Evolutionary conservation across 1,140 invertebrate genomes (phyloP).

Genomic region (Drosophila rufa): DNA sequence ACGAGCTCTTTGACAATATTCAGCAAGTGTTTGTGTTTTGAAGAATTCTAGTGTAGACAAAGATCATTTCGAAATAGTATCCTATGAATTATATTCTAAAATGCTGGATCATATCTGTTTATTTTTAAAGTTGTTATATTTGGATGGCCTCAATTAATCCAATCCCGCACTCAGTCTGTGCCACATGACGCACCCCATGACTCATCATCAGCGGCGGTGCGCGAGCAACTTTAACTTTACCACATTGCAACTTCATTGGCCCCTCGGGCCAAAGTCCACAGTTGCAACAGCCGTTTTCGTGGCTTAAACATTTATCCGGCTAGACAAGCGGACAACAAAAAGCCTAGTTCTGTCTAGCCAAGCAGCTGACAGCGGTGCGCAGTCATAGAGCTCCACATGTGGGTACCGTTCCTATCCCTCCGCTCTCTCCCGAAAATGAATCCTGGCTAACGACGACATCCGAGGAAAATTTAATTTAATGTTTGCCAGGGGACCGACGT

Average conservation of each 20-base stretch:
- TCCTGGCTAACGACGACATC: slow-evolving; percentile 27
- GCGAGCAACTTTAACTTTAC: slow-evolving; percentile 37
- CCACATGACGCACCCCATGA: slow-evolving; percentile 47
- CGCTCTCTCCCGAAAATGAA: slow-evolving; percentile 16
- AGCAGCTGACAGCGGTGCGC: slow-evolving; percentile 73
- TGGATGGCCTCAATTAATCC: slow-evolving; percentile 37
- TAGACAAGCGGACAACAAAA: slow-evolving; percentile 55
- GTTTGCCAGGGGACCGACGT: slow-evolving; percentile 20
- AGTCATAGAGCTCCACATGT: slow-evolving; percentile 29
- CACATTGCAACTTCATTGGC: slow-evolving; percentile 61
- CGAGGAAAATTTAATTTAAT: slow-evolving; percentile 75
- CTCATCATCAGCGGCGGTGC: slow-evolving; percentile 30
- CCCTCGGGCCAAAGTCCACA: slow-evolving; percentile 73
- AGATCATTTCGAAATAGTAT: neutral
- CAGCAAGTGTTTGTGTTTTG: too few species aligned
- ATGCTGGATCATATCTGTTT: slow-evolving; percentile 36
- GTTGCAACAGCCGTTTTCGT: slow-evolving; percentile 69
- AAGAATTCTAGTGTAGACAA: neutral
- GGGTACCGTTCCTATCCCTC: neutral
- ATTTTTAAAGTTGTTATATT: slow-evolving; percentile 13
- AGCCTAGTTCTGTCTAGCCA: slow-evolving; percentile 75
- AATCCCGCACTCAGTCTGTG: slow-evolving; percentile 13
- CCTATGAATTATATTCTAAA: neutral
- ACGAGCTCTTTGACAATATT: too few species aligned
- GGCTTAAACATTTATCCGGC: slow-evolving; percentile 64